Evolutionary conservation across 2,888 invertebrate genomes (phyloP), one percentile per base, ranked within the genome.

Genomic region (Brachyopa scutellaris): DNA sequence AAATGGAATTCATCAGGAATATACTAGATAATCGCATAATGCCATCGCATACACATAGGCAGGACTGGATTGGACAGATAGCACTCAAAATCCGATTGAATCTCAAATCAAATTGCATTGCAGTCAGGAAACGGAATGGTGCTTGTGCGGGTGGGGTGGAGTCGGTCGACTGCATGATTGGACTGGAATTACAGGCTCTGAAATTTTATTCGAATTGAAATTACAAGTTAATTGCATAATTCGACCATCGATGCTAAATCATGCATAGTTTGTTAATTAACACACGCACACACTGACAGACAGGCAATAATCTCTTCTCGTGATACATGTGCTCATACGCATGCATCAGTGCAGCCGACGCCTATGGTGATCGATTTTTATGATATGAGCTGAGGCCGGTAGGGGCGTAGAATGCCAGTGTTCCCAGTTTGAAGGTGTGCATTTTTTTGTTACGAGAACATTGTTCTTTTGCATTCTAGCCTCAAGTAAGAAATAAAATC

Each of bases 241-340:
- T 74, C 76, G 70, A 76, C 69, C 69, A 62, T 64, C 57, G 57
- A 33, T 82, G 76, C 69, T 76, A 82, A 74, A 82, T 82, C 80
- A 82, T 76, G 74, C 80, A 76, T 76, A 82, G 64, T 82, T 76
- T 80, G 80, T 82, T 82, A 82, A 82, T 82, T 82, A 82, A 82
- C 70, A 82, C 80, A 64, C 23, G 51, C 59, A 73, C n/a, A 33
- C 51, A 64, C 15, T 1, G 29, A 42, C 19, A 47, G n/a, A 29
- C 2, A 31, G 9, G n/a, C 31, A 40, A 33, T 42, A 47, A 53
- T 66, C 21, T 45, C 7, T n/a, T 23, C 21, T 45, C 29, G 15
- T 21, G 13, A 21, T 42, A 17, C 23, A 26, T 21, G 36, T 38
- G 15, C 29, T 53, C 38, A 21, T 55, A 61, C 21, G 59, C 36